Percentiles rank a stretch among this genome's conserved stretches.
Conservation (phyloP, 2,113 vertebrate genomes). For the Phasianus colchicus region DNA sequence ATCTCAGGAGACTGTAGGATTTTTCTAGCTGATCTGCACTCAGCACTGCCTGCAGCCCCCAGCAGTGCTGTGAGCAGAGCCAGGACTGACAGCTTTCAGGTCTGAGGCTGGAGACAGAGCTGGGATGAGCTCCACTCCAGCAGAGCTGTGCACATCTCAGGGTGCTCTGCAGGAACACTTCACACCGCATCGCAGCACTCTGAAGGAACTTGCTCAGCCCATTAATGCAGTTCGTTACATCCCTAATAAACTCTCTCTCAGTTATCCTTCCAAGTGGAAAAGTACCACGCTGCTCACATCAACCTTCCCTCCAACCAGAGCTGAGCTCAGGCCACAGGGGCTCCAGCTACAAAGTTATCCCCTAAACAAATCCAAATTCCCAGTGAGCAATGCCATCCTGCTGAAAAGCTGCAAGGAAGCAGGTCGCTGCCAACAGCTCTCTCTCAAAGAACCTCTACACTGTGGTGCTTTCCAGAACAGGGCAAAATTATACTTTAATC, state of each 20-base stretch:
- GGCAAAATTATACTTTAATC: background rate
- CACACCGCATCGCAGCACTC: background rate
- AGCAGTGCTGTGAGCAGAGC: background rate
- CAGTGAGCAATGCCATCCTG: background rate
- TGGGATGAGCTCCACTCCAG: background rate
- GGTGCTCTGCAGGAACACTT: background rate
- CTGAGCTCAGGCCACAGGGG: rapidly evolving
- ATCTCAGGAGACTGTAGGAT: too few relatives aligned
- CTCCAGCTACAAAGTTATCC: background rate
- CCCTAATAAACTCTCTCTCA: background rate
- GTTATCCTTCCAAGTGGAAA: background rate
- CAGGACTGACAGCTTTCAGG: background rate
- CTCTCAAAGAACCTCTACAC: background rate
- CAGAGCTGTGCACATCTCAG: background rate
- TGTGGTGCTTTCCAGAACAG: background rate
- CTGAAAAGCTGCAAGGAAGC: background rate
- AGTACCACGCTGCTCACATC: rapidly evolving
- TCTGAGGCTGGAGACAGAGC: background rate
- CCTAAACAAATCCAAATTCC: background rate
- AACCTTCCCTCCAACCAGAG: background rate
- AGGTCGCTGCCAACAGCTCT: background rate
- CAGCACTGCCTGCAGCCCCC: too few relatives aligned
- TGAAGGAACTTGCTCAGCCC: background rate
- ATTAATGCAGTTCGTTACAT: background rate
- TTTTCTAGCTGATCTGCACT: too few relatives aligned